phyloP scores from a whole-genome alignment of 2,888 invertebrate species.

The Sinohyriopsis cumingii region DNA sequence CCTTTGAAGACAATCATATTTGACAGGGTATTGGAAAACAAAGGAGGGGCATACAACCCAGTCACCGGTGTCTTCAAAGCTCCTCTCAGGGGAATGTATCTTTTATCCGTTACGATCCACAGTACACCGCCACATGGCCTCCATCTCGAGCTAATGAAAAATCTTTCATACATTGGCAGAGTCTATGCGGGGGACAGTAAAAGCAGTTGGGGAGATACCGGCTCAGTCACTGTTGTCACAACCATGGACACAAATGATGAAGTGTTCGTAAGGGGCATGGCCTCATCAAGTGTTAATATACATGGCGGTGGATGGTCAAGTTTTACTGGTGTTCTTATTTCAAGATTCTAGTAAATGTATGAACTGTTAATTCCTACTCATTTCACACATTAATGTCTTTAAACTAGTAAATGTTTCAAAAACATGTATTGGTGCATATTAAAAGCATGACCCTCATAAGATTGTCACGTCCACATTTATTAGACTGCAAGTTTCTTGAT shows the following conservation, averaged over 20 bases:
- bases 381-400: no score
- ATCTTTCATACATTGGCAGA: slow-evolving; percentile 1
- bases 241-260: background rate
- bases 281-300: background rate
- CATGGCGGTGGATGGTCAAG: slow-evolving; percentile 3
- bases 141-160: slow-evolving; percentile 7
- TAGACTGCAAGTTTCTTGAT: no score
- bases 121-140: background rate
- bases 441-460: no score
- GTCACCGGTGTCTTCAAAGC: slow-evolving; percentile 4
- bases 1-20: background rate
- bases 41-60: background rate
- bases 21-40: background rate
- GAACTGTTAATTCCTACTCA: no score
- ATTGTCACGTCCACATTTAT: no score
- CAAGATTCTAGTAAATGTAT: no score
- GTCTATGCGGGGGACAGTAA: background rate
- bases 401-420: no score
- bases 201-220: background rate
- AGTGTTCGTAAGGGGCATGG: slow-evolving; percentile 2
- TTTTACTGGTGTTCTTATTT: slow-evolving; percentile 3
- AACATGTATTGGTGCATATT: no score
- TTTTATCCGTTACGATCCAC: background rate
- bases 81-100: background rate
- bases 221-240: slow-evolving; percentile 1